Percentiles rank a stretch among this genome's conserved stretches.
phyloP scores from a whole-genome alignment of 2,888 invertebrate species.

The Apomyelois bistriatella region DNA sequence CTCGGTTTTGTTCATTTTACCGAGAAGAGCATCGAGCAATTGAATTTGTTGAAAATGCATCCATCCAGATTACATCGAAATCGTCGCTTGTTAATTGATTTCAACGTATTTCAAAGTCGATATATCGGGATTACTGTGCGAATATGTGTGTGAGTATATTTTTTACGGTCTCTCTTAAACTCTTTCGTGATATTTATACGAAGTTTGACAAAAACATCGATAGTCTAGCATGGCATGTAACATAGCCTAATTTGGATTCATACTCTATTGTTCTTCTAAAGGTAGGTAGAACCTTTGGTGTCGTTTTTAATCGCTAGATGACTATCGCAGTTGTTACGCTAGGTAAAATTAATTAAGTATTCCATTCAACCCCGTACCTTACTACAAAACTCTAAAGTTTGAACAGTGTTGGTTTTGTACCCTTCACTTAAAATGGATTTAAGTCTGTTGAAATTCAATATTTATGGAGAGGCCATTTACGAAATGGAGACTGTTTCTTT shows the following conservation, averaged over 20 bases:
- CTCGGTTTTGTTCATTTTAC: neutral
- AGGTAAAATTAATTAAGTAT: neutral
- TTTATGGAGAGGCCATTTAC: neutral
- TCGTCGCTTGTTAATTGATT: neutral
- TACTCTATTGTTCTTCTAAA: too few species aligned
- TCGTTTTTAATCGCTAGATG: too few species aligned
- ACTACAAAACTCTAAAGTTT: neutral
- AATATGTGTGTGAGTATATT: too few species aligned
- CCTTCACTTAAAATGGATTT: neutral
- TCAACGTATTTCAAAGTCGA: neutral
- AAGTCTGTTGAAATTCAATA: neutral
- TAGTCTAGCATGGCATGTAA: too few species aligned
- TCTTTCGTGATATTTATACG: too few species aligned
- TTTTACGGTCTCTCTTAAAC: too few species aligned
- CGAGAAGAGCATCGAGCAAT: neutral
- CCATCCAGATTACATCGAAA: slow-evolving; percentile 3
- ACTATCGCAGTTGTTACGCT: too few species aligned
- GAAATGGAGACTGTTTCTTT: neutral
- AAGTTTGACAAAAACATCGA: too few species aligned
- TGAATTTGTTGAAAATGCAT: slow-evolving; percentile 4
- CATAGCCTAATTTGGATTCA: too few species aligned
- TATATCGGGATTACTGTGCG: neutral
- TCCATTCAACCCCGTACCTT: neutral
- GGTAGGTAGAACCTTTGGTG: too few species aligned
- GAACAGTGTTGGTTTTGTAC: neutral